Evolutionary conservation across 2,888 invertebrate species (phyloP).

Genomic region (Perdita meconis): DNA sequence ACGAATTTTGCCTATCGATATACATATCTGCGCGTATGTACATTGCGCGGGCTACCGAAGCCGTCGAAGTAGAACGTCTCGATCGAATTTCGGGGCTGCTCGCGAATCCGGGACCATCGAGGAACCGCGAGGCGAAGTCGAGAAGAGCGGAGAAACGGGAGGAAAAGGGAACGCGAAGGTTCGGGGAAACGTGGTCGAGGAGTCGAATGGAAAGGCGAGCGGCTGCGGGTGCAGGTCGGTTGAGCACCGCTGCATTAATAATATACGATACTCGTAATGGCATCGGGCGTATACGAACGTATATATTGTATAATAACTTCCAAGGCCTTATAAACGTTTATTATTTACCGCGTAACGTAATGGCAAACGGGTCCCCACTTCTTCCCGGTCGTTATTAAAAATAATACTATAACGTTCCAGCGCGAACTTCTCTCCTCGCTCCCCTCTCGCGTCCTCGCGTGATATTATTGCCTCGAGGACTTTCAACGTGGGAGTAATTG

Average conservation of each 20-base stretch:
- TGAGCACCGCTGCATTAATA: slow-evolving; percentile 84
- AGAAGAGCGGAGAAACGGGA: neutral
- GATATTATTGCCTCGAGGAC: slow-evolving; percentile 59
- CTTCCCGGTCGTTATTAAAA: slow-evolving; percentile 80
- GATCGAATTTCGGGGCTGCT: neutral
- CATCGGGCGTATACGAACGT: slow-evolving; percentile 82
- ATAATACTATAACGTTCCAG: slow-evolving; percentile 75
- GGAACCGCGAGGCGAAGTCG: too few species aligned
- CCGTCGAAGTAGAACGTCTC: neutral
- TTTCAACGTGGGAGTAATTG: slow-evolving; percentile 55
- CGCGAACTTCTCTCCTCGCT: slow-evolving; percentile 29
- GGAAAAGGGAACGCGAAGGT: neutral
- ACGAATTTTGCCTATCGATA: slow-evolving; percentile 50
- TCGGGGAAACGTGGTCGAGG: neutral
- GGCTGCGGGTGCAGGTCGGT: slow-evolving; percentile 57
- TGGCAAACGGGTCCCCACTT: slow-evolving; percentile 80
- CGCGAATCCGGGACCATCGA: neutral
- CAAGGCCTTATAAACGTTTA: slow-evolving; percentile 84
- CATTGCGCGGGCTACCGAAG: neutral
- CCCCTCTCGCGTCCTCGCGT: slow-evolving; percentile 32
- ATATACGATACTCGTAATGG: slow-evolving; percentile 84
- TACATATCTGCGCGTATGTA: neutral
- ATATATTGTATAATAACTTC: slow-evolving; percentile 84
- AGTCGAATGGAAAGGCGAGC: neutral
- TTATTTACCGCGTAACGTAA: slow-evolving; percentile 84